Evolutionary conservation across 2,888 invertebrate genomes (phyloP).

Genomic region (Helobdella robusta): DNA sequence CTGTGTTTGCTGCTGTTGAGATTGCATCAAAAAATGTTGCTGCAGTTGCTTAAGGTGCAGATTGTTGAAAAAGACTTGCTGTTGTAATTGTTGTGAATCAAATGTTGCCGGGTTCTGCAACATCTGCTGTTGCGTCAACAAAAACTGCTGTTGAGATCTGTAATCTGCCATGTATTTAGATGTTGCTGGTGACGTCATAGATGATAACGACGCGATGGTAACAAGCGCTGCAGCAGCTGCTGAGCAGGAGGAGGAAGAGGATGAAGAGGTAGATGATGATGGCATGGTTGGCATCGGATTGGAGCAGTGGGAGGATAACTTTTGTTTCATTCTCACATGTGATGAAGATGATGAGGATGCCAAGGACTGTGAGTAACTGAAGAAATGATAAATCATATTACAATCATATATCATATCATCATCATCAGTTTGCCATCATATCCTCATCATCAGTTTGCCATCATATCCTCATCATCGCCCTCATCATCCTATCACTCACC

Average conservation of each 20-base stretch:
- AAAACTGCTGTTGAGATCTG: too few relatives aligned
- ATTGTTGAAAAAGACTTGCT: too few relatives aligned
- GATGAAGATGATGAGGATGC: not conserved
- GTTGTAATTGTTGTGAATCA: not conserved
- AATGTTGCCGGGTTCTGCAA: too few relatives aligned
- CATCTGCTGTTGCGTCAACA: too few relatives aligned
- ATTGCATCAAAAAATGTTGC: too few relatives aligned
- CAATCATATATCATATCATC: not conserved
- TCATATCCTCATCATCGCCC: too few relatives aligned
- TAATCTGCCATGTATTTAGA: too few relatives aligned
- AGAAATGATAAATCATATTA: not conserved
- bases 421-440: too few relatives aligned
- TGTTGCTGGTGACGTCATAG: not conserved
- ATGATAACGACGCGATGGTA: too few relatives aligned
- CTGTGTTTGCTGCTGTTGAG: not conserved
- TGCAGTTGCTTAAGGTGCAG: not conserved
- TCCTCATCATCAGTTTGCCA: too few relatives aligned
- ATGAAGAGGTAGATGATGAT: not conserved
- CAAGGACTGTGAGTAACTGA: conserved; percentile 4
- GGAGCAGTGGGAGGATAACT: not conserved
- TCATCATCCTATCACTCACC: too few relatives aligned
- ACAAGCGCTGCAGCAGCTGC: too few relatives aligned
- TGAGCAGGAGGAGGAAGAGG: not conserved
- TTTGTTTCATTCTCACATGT: not conserved
- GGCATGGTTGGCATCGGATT: not conserved